Base-by-base conservation (phyloP, 2,888 invertebrate genomes). In the Aethes cnicana region DNA sequence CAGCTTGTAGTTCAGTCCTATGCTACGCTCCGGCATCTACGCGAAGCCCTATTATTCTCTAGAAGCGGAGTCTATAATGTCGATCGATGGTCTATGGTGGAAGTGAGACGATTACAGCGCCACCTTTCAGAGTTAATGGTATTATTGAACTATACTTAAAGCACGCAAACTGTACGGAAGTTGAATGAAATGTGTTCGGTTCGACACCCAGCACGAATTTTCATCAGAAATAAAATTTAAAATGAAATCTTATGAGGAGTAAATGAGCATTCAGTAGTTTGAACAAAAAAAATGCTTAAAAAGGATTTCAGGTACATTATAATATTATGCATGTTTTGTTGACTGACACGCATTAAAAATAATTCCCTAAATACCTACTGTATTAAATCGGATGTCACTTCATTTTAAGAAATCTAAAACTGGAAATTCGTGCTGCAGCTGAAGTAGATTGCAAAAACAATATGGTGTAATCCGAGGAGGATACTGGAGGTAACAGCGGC, bases 1-100 rank as follows among this genome's bases (percentile, higher is more conserved):
- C 82, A 71, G 77, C 75, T 70, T 69, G 72, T 81, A 78, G 76
- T 73, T 74, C 69, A 72, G 72, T 76, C 74, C 84, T 82, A 84
- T 77, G 63, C 67, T 67, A 69, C 79, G 76, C 82, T 80, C 80
- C 73, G 58, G 59, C 59, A 43, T 30, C 43, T 46, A 46, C 39
- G 50, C 44, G 37, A 52, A 44, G 52, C 46, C 46, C 32, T 52
- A 52, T 42, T 43, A 48, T 25, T 18, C 28, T 44, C 85, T 85
- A 85, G 75, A 83, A 84, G 81, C 82, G 69, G 74, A 66, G 74
- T 77, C 77, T 81, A 80, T 80, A 74, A 58, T 58, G 59, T 54
- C 56, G 57, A 46, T 47, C 47, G 55, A 54, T 52, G 50, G 54
- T 53, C 41, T 56, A 47, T 41, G 23, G 39, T 39, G 21, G n/a